phyloP scores from a whole-genome alignment of 1,140 invertebrate genomes.

The Tenebrio molitor region DNA sequence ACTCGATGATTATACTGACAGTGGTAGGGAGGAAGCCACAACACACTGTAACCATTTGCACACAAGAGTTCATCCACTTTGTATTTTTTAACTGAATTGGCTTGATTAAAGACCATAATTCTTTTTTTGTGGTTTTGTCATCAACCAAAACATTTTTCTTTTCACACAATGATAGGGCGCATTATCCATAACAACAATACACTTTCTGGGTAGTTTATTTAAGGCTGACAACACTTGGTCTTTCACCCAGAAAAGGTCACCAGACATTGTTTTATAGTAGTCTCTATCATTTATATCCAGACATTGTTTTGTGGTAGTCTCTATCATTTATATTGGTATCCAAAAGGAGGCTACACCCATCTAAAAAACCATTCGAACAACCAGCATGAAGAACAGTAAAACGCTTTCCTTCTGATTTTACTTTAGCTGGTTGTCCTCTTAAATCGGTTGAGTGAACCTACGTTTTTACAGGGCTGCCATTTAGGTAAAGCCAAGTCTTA shows the following conservation, averaged over 20 bases:
- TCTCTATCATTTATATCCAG: no score
- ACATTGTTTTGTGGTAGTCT: conserved; percentile 3
- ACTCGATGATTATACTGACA: background rate
- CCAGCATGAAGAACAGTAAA: background rate
- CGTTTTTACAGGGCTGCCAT: background rate
- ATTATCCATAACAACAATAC: background rate
- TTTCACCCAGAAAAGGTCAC: background rate
- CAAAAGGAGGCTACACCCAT: background rate
- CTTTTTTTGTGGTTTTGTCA: background rate
- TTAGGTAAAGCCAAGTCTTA: background rate
- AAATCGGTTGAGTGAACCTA: background rate
- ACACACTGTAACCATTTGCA: background rate
- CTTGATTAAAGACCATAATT: background rate
- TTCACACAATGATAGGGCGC: background rate
- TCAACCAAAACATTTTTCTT: background rate
- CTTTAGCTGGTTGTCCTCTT: background rate
- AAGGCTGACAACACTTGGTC: background rate
- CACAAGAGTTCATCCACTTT: background rate
- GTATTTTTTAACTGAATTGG: background rate
- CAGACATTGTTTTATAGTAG: no score
- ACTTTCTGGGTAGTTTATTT: background rate
- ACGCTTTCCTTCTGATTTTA: background rate
- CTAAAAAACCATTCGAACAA: background rate
- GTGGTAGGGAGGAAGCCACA: background rate
- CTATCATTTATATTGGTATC: background rate